Base-by-base conservation (phyloP, 2,113 vertebrate species). In the Parotia lawesii region DNA sequence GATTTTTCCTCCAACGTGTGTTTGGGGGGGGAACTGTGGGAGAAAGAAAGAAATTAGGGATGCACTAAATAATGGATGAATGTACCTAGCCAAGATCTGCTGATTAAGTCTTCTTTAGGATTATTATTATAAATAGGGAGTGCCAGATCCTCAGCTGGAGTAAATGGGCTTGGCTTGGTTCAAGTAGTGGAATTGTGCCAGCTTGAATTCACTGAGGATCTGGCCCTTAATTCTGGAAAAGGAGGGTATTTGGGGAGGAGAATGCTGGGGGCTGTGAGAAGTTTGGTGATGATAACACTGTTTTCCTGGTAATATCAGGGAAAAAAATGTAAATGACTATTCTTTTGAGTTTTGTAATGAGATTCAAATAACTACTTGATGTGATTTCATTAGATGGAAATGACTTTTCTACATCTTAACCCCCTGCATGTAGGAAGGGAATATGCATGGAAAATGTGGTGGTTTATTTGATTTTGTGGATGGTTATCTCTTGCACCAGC, bases 41-140 rank as follows among this genome's bases (percentile, higher is more conserved):
- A 64, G 89, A 87, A 80, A 74, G 57, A 80, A 92, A 71, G 47
- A 84, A 91, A 87, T 87, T 47, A 76, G 89, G 87, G 86, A 75
- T 50, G 50, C 33, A 14, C 33, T 94, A 38, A 96, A 95, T 95
- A 94, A 95, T 85, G n/a, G 64, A 87, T 95, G 77, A n/a, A 24
- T 17, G 48, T 65, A 47, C 84, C 73, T 75, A 56, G 66, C 65
- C 66, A 50, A 47, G 73, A 84, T 75, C 40, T 94, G 85, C 90
- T 89, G 77, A 77, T 94, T 62, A 74, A 89, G 44, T 81, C 83
- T 44, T 90, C 45, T 25, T 72, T 69, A 67, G 70, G 61, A 33
- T 79, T 48, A 50, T 91, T 50, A 11, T 71, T 79, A 21, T 54
- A 23, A 90, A 31, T 38, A 42, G 27, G 58, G 66, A 75, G 62